Evolutionary conservation across 2,888 invertebrate genomes (phyloP), one percentile per base, ranked within the genome.

Genomic region (Oscheius sp.): DNA sequence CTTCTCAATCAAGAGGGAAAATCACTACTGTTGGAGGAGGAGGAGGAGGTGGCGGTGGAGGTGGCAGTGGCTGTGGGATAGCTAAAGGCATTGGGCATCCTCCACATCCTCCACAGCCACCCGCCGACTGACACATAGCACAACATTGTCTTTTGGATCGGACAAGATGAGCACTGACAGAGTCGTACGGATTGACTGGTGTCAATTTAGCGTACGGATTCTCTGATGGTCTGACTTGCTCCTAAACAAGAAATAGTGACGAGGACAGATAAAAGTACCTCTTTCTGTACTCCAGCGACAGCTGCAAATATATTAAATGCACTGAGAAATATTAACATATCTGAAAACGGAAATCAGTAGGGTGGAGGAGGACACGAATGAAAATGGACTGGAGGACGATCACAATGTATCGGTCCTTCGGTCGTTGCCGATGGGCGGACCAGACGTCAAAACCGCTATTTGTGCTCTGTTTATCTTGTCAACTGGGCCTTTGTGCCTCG

Each of bases 71-170:
- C 35, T 3, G 35, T 35, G 3, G 35, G 43, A 68, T 74, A 64
- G 63, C 21, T 9, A 35, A 9, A 3, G 3, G 35, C 64, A 76
- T 76, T 23, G 76, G 76, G 61, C 83, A 83, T 41, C 78, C 78
- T 21, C 81, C 80, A 52, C 79, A 82, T 43, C 79, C 79, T n/a
- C n/a, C 9, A 74, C 84, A 84, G 69, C 74, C 73, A 18, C 73
- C 77, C 21, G 69, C 52, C 27, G 75, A 71, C 35, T 59, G 72
- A 52, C 83, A 83, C 79, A 78, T 77, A n/a, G 79, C 75, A 69
- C 83, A 83, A 63, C 83, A 83, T 74, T 83, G 83, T 59, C 83
- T 71, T 52, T 81, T 80, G 0, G 76, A 72, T n/a, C 83, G 58
- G 41, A 55, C 18, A 1, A 61, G 21, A 16, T 61, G 43, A 18